Evolutionary conservation across 53 echinoderm and acorn worm genomes (phyloP).

Genomic region (Luidia sarsii): DNA sequence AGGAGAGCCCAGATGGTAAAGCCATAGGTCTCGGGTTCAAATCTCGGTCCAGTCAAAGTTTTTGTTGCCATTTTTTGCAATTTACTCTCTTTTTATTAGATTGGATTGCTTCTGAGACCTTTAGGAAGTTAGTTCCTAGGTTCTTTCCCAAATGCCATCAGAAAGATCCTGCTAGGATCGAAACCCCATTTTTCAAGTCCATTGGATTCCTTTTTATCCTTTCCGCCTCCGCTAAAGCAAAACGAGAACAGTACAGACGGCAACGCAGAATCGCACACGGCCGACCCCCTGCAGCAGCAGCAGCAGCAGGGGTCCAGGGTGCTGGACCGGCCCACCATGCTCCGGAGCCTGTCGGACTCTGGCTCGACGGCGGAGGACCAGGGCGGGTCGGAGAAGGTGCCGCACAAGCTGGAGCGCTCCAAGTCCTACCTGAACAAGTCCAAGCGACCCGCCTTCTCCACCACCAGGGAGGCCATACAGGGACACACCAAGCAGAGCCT

Average conservation of each 20-base stretch:
- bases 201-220: neutral
- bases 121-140: no score
- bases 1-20: no score
- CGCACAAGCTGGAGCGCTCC: slow-evolving; percentile 79
- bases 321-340: slow-evolving; percentile 28
- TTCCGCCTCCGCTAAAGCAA: slow-evolving; percentile 9
- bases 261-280: slow-evolving; percentile 6
- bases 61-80: no score
- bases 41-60: no score
- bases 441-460: slow-evolving; percentile 86
- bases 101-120: no score
- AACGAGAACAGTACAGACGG: slow-evolving; percentile 44
- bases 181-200: neutral
- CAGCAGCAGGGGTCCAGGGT: slow-evolving; percentile 25
- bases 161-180: no score
- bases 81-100: no score
- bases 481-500: slow-evolving; percentile 73
- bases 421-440: slow-evolving; percentile 84
- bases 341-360: slow-evolving; percentile 31
- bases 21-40: no score
- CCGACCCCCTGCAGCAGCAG: slow-evolving; percentile 16
- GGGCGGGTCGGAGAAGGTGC: slow-evolving; percentile 17
- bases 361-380: slow-evolving; percentile 12
- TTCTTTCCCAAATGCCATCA: no score
- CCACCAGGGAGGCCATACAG: slow-evolving; percentile 93